A percentile compares a stretch with the other conserved stretches of the same genome.
phyloP scores from a whole-genome alignment of 2,113 vertebrate species.

The Corythornis cristatus region DNA sequence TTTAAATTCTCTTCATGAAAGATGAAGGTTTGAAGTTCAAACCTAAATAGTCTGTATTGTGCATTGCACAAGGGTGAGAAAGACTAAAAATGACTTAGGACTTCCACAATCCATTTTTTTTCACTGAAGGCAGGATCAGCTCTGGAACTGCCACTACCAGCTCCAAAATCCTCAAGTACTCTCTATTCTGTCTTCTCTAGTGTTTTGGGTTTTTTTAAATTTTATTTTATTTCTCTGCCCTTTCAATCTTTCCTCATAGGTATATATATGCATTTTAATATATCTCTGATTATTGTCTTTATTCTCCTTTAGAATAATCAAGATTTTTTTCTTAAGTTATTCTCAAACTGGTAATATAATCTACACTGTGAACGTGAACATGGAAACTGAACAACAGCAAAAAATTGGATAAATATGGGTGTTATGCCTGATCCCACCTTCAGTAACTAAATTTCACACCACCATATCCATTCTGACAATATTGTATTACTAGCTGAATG shows the following conservation, averaged over 20 bases:
- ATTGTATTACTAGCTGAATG: not conserved
- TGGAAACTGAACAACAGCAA: not conserved
- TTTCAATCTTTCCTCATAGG: not conserved
- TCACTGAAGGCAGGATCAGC: not conserved
- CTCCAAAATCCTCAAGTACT: not conserved
- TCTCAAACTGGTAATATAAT: not conserved
- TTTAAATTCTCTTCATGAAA: not conserved
- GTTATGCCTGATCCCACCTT: not conserved
- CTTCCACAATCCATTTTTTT: not conserved
- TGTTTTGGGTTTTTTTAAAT: not conserved
- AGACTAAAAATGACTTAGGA: not conserved
- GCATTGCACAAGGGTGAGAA: not conserved
- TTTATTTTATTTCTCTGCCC: not conserved
- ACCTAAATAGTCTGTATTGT: not conserved
- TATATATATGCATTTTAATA: not conserved
- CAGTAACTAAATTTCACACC: not conserved
- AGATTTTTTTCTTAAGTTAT: not conserved
- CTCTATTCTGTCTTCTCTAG: not conserved
- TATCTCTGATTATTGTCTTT: not conserved
- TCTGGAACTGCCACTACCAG: not conserved
- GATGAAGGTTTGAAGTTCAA: not conserved
- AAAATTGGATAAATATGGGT: not conserved
- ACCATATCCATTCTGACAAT: not conserved
- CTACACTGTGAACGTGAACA: not conserved
- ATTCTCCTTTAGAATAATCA: not conserved